Base-by-base conservation (phyloP, 2,113 vertebrate genomes). In the Caranx ignobilis region DNA sequence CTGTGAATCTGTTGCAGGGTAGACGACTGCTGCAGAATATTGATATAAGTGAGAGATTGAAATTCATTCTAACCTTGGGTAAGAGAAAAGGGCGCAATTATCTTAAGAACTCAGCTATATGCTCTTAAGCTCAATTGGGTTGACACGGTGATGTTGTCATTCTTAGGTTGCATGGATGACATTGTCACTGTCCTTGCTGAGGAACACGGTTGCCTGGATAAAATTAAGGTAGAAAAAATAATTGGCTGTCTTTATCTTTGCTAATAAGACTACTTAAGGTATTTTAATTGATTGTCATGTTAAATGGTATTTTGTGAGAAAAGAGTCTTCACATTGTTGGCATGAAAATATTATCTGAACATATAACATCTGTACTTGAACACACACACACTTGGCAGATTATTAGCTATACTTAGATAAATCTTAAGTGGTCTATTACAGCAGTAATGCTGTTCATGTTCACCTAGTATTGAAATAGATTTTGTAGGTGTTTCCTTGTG, bases 151-250 rank as follows among this genome's bases (percentile, higher is more conserved):
- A 79, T 41, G 10, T 41, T 81, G 41, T 76, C 64, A 7, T 80
- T 91, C 77, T 18, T 90, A 99, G 98, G 96, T 74, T 98, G 96
- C 43, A 95, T 99, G 79, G 98, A 99, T 82, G 97, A 99, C 81
- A 96, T 97, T 88, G 79, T 98, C 79, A 96, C 95, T 37, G 97
- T 99, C 59, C 88, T 99, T 69, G 97, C 97, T 57, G 98, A 99
- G 93, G 97, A 99, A 79, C 97, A 99, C 55, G 97, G 97, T n/a
- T 98, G 97, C 87, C 92, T 98, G 85, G 97, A 97, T 71, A 87
- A 90, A 60, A 94, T 98, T 86, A 96, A 97, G 97, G 98, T 99
- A 87, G 11, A 68, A 5, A 32, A 57, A 63, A 55, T 31, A 18
- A 13, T 15, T 7, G 12, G 9, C 19, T 56, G 55, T 12, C 32